These are phyloP conservation scores for Auanema freiburgensis DNA, from an alignment of 2,888 invertebrate genomes.

Conservation along the genomic window DNA sequence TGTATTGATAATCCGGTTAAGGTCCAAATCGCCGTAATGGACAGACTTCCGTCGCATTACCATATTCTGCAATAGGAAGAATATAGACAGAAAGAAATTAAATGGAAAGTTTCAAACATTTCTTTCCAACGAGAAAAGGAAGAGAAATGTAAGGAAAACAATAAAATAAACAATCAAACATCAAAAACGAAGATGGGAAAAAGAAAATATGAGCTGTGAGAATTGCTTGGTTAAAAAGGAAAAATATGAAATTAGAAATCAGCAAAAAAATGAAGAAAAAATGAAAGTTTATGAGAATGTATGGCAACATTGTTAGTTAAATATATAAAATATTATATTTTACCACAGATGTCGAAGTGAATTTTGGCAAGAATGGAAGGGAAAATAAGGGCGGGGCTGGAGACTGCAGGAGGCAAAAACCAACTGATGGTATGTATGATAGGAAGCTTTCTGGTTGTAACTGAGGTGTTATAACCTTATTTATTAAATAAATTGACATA, in stretches of 20 bases:
- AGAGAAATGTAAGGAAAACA: conserved; percentile 4
- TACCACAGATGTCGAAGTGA: neutral
- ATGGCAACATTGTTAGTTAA: neutral
- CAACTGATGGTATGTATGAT: too few relatives aligned
- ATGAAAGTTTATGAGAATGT: conserved; percentile 1
- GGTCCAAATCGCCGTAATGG: conserved; percentile 53
- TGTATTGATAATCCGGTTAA: conserved; percentile 55
- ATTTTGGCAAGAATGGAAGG: too few relatives aligned
- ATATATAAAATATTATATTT: conserved; percentile 3
- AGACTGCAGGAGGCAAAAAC: too few relatives aligned
- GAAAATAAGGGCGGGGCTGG: too few relatives aligned
- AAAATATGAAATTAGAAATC: conserved; percentile 12
- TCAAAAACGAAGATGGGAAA: conserved; percentile 14
- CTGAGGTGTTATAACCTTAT: too few relatives aligned
- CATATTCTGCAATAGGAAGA: conserved; percentile 11
- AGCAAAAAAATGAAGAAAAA: conserved; percentile 5
- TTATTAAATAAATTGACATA: neutral
- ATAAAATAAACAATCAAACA: conserved; percentile 16
- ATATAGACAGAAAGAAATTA: conserved; percentile 12
- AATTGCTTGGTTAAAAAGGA: conserved; percentile 6
- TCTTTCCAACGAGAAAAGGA: neutral
- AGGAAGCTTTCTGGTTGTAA: too few relatives aligned
- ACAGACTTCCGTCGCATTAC: conserved; percentile 58
- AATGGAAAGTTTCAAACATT: conserved; percentile 8
- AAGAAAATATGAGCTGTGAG: conserved; percentile 20